Evolutionary conservation across 2,888 invertebrate genomes (phyloP).

Genomic region (Melanargia galathea): DNA sequence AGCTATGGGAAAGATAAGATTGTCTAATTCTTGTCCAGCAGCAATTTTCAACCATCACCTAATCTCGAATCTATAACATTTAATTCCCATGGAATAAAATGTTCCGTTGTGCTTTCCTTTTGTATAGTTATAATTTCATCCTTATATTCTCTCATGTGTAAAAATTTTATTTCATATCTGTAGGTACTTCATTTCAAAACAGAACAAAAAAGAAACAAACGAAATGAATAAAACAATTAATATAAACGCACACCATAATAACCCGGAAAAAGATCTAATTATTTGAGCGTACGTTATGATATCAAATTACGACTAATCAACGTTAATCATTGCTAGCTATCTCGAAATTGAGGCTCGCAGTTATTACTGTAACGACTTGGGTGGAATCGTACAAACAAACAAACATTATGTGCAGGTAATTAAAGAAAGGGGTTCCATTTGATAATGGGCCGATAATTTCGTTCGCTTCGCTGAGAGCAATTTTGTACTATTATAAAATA

Average conservation of each 20-base stretch:
- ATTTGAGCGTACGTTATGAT: conserved; percentile 55
- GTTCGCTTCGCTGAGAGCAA: conserved; percentile 63
- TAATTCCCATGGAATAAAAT: neutral
- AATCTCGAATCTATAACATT: too few relatives aligned
- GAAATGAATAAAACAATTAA: conserved; percentile 16
- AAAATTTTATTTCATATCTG: too few relatives aligned
- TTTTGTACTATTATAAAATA: conserved; percentile 71
- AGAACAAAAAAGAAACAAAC: neutral
- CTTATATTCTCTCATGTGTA: too few relatives aligned
- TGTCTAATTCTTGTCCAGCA: neutral
- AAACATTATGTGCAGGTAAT: conserved; percentile 75
- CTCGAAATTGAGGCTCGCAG: conserved; percentile 63
- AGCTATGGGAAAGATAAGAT: neutral
- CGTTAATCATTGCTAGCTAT: conserved; percentile 61
- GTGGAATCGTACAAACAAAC: conserved; percentile 72
- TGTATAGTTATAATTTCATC: too few relatives aligned
- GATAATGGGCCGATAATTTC: conserved; percentile 76
- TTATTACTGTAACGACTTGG: conserved; percentile 73
- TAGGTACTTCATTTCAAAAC: too few relatives aligned
- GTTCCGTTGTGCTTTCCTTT: too few relatives aligned
- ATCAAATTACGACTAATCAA: conserved; percentile 72
- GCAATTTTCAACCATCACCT: too few relatives aligned
- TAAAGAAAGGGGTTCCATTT: conserved; percentile 79
- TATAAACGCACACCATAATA: conserved; percentile 42
- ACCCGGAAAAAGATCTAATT: conserved; percentile 64